Base-by-base conservation (phyloP, 2,888 invertebrate species). In the Brassicogethes aeneus region DNA sequence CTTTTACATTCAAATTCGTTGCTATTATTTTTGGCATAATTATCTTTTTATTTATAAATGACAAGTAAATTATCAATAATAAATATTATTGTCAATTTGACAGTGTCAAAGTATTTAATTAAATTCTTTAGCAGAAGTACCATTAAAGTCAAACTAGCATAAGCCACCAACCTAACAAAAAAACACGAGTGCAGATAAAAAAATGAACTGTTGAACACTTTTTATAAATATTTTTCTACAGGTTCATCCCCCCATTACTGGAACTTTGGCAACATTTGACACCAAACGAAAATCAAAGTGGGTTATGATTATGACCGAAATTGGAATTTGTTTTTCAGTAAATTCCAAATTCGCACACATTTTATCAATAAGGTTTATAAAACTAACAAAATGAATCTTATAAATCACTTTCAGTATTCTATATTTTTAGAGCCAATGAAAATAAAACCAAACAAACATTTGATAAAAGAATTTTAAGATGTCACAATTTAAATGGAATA, bases 251-350 rank as follows among this genome's bases (percentile, higher is more conserved):
- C 61, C 66, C 1, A 44, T 68, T 1, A 55, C 66, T 1, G 64
- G 73, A 1, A 73, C 70, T 44, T 60, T 71, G 2, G 68, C 70
- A 1, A 72, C 75, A 38, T 72, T 72, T 1, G 70, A 72, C 15
- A 61, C 57, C 2, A 56, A 57, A 36, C 51, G 55, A 1, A 57
- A 60, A 47, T 51, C 54, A 2, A 51, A 55, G 1, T 77, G 76
- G 75, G 60, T 61, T 0, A 64, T 73, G 0, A 70, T 79, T 1
- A 74, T 83, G 69, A 80, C 82, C 0, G 84, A 85, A 53, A 64
- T 72, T 3, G 84, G 84, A 0, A 67, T 73, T 0, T 85, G 84
- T 51, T 77, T 76, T 56, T 70, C 73, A 2, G 74, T 78, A 17
- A 83, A 82, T 55, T 78, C 81, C 0, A 61, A 75, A 16, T 74